Evolutionary conservation across 2,888 invertebrate species (phyloP), one percentile per base, ranked within the genome.

Genomic region (Drosophila quinaria): DNA sequence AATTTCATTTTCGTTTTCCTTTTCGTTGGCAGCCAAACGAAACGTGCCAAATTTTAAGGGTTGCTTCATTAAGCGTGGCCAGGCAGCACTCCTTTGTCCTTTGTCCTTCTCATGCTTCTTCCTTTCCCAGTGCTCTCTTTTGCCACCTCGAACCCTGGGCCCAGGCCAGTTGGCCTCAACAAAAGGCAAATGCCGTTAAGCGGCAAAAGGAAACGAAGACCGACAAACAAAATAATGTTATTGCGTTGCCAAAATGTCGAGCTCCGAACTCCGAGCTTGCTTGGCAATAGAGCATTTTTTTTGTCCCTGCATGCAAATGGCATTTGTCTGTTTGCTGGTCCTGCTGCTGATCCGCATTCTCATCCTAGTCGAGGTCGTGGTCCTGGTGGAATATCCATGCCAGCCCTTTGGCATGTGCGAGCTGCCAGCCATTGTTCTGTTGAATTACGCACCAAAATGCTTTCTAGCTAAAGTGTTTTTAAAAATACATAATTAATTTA

Each of bases 31-130:
- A 66, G 68, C 73, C 68, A 46, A 74, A 68, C 74, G 81, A 80
- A 81, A 80, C 88, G 86, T 87, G 87, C 86, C 86, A 86, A 86
- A 80, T 76, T 86, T 84, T 87, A 87, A 79, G 88, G 87, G 88
- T 87, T 86, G 87, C 87, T 88, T 88, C 87, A 88, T 88, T 86
- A 86, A 74, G 73, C 82, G 69, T 62, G 64, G 78, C 74, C 71
- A 58, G 60, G 25, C 59, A 29, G 47, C 60, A 33, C 39, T 62
- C 37, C 37, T 62, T 54, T 54, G 17, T 35, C 9, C 55, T 22
- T 10, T 10, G 19, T 52, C 4, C 25, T 6, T 8, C 19, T 47
- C 11, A n/a, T 13, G 4, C 13, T 25, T 15, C 49, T 39, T 4
- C 1, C 8, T 3, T 13, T 19, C 8, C 35, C 35, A 22, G 5